Base-by-base conservation (phyloP, 2,888 invertebrate genomes). In the Petrolisthes cinctipes region DNA sequence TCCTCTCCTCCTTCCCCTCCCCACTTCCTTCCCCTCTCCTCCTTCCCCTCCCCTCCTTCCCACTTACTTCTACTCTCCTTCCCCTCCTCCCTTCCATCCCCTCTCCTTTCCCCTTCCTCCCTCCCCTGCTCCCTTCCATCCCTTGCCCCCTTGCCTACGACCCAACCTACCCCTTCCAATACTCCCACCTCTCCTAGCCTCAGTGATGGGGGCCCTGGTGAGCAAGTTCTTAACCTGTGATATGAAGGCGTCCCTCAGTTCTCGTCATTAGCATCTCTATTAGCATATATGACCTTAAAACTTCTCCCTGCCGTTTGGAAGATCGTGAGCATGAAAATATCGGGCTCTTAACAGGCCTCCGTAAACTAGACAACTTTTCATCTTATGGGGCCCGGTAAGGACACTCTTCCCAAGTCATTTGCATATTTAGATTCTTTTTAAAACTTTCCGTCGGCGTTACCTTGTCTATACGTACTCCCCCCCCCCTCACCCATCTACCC, bases 341-440 rank as follows among this genome's bases (percentile, higher is more conserved):
- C 71, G 71, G 71, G 11, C 71, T n/a, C 71, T 71, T 71, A 71
- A 71, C 71, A n/a, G 6, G 61, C n/a, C 20, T 20, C 71, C 71
- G 71, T 71, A 11, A 71, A 71, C 11, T 71, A 71, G 71, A 6
- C 6, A 71, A 71, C 71, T 71, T 71, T 71, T 71, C 71, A 71
- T 11, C 71, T n/a, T 61, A 61, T 20, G 71, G 71, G 71, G 37
- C 37, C 2, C 1, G 71, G 71, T 71, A 71, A 71, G 71, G 14
- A 71, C 71, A 61, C n/a, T n/a, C 71, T 11, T 6, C n/a, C 71
- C 71, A 71, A 17, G 17, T 71, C 71, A 71, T 71, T 71, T 71
- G 71, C 71, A 71, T 71, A 71, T 71, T 71, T 71, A 71, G 20
- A 71, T 71, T 71, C 71, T 71, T 71, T 9, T 11, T 76, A 5